These are phyloP conservation scores for Aspiorhynchus laticeps DNA, from an alignment of 2,113 vertebrate genomes.

Conservation along the genomic window DNA sequence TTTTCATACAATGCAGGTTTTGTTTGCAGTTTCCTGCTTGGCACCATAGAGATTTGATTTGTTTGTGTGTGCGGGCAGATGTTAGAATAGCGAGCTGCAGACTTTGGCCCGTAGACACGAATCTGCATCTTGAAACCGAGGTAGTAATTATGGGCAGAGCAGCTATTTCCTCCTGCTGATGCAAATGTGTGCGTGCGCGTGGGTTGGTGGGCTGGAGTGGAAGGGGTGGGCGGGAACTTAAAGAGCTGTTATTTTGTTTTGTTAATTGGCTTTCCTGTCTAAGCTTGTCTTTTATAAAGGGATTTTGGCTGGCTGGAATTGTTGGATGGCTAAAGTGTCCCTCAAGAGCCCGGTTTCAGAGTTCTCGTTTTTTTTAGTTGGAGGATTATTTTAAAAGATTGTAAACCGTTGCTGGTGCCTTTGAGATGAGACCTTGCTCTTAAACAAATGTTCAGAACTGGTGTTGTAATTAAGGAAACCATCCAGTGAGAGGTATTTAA, in stretches of 20 bases:
- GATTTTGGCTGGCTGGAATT: neutral
- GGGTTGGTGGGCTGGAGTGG: constrained; percentile 11
- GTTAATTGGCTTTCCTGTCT: constrained; percentile 31
- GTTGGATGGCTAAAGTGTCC: constrained; percentile 12
- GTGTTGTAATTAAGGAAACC: constrained; percentile 1
- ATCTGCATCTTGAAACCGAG: constrained; percentile 34
- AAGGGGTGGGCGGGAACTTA: neutral
- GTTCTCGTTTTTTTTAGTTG: neutral
- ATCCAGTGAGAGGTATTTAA: constrained; percentile 14
- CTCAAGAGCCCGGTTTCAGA: neutral
- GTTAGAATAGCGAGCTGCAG: constrained; percentile 38
- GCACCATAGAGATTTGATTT: constrained; percentile 15
- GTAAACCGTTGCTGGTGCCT: neutral
- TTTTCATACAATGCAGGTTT: neutral
- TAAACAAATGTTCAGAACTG: constrained; percentile 15
- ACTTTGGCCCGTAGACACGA: constrained; percentile 31
- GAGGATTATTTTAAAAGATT: neutral
- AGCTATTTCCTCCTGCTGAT: constrained; percentile 58
- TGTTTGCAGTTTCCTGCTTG: constrained; percentile 12
- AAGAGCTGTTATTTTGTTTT: constrained; percentile 17
- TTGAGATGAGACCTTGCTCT: constrained; percentile 4
- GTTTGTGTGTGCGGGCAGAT: constrained; percentile 34
- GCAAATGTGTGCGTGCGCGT: constrained; percentile 26
- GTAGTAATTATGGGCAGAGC: constrained; percentile 63
- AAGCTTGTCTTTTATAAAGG: neutral